Conservation (phyloP, 2,113 vertebrate genomes). For the Pituophis catenifer region DNA sequence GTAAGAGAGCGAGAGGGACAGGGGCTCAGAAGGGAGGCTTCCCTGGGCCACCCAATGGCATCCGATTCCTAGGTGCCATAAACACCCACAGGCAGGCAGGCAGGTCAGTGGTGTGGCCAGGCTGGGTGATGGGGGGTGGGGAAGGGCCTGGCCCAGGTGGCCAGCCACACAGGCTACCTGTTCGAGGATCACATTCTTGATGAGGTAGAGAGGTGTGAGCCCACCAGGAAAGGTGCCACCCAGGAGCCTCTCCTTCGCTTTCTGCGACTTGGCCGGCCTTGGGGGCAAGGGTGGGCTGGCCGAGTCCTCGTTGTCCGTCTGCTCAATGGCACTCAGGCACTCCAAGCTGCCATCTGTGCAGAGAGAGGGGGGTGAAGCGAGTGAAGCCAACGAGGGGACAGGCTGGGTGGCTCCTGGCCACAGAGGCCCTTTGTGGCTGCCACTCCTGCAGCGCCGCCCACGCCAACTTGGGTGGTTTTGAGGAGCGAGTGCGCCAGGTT, state of each 20-base stretch:
- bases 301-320: slow-evolving; percentile 4
- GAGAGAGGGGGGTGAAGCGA: neutral
- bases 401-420: neutral
- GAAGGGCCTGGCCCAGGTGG: neutral
- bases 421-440: neutral
- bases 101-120: neutral
- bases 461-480: neutral
- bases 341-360: slow-evolving; percentile 28
- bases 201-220: slow-evolving; percentile 12
- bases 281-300: neutral
- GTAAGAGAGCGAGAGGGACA: neutral
- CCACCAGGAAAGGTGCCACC: neutral
- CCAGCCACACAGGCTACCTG: slow-evolving; percentile 19
- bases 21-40: accelerated
- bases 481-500: neutral
- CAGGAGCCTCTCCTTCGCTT: neutral
- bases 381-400: too few species aligned
- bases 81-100: neutral
- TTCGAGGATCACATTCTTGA: slow-evolving; percentile 29
- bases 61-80: neutral
- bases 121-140: neutral
- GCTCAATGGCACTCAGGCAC: slow-evolving; percentile 20
- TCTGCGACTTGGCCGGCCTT: neutral
- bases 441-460: neutral
- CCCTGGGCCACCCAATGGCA: neutral